phyloP scores from a whole-genome alignment of 2,797 vertebrate species.

The Pygocentrus nattereri region DNA sequence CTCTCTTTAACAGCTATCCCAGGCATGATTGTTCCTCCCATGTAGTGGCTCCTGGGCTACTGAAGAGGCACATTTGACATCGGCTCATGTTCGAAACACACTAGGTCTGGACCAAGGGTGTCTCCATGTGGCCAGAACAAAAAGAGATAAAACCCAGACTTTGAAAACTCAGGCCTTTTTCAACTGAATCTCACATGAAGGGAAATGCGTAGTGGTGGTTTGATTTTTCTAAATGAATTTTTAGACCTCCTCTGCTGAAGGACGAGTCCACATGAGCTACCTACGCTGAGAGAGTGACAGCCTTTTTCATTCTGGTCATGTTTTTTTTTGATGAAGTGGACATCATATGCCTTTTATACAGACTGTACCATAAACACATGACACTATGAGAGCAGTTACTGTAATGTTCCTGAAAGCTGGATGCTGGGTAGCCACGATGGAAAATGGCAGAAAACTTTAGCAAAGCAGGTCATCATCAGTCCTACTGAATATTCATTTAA shows the following conservation, averaged over 20 bases:
- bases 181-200: constrained; percentile 85
- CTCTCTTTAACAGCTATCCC: constrained; percentile 80
- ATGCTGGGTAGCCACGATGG: constrained; percentile 35
- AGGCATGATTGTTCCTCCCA: constrained; percentile 91
- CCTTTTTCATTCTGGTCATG: constrained; percentile 20
- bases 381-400: constrained; percentile 76
- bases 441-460: constrained; percentile 27
- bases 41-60: constrained; percentile 76
- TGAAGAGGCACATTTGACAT: constrained; percentile 57
- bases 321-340: constrained; percentile 43
- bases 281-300: constrained; percentile 20
- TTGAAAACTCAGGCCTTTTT: constrained; percentile 94
- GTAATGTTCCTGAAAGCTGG: constrained; percentile 34
- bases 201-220: constrained; percentile 50
- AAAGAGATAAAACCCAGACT: constrained; percentile 73
- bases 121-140: constrained; percentile 60
- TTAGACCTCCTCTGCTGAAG: constrained; percentile 41
- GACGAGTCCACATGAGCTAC: constrained; percentile 18
- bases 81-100: constrained; percentile 62
- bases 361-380: constrained; percentile 79
- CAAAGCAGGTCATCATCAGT: constrained; percentile 6
- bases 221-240: constrained; percentile 55
- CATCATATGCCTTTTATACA: constrained; percentile 56
- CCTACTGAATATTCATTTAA: background rate
- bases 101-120: constrained; percentile 80